phyloP scores from a whole-genome alignment of 2,888 invertebrate genomes.

The Pseudeuparius sepicola region DNA sequence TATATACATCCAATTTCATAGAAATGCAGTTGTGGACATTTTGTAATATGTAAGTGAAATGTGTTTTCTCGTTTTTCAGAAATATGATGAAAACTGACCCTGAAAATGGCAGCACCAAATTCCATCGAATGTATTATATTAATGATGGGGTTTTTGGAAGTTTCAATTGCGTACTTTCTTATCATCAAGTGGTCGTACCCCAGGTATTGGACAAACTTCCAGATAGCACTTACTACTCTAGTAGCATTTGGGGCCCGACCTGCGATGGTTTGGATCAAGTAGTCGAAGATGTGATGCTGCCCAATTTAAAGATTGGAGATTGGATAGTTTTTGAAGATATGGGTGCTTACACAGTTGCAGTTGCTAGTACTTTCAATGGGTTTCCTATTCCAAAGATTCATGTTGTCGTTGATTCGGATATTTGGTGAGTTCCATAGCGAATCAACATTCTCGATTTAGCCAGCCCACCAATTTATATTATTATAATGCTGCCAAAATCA shows the following conservation, averaged over 20 bases:
- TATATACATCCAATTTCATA: too few species aligned
- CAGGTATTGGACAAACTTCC: constrained; percentile 47
- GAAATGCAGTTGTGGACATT: too few species aligned
- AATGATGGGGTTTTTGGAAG: constrained; percentile 99
- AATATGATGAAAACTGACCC: constrained; percentile 24
- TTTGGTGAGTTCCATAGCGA: constrained; percentile 58
- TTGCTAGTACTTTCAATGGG: constrained; percentile 91
- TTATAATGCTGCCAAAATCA: too few species aligned
- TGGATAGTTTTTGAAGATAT: constrained; percentile 90
- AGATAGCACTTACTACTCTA: constrained; percentile 42
- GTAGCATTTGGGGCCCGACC: constrained; percentile 91
- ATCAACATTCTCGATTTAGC: too few species aligned
- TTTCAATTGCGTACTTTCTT: constrained; percentile 94
- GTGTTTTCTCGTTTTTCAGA: constrained; percentile 63
- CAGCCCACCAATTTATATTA: too few species aligned
- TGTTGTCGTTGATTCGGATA: constrained; percentile 48
- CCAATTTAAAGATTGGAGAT: constrained; percentile 69
- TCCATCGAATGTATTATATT: constrained; percentile 74
- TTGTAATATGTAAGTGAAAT: too few species aligned
- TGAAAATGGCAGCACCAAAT: constrained; percentile 25
- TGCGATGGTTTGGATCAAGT: constrained; percentile 89
- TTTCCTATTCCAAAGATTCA: constrained; percentile 73
- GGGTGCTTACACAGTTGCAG: constrained; percentile 96
- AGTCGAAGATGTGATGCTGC: constrained; percentile 52
- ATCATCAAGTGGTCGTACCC: constrained; percentile 75